phyloP scores from a whole-genome alignment of 1,140 invertebrate genomes.

The Dreissena polymorpha region DNA sequence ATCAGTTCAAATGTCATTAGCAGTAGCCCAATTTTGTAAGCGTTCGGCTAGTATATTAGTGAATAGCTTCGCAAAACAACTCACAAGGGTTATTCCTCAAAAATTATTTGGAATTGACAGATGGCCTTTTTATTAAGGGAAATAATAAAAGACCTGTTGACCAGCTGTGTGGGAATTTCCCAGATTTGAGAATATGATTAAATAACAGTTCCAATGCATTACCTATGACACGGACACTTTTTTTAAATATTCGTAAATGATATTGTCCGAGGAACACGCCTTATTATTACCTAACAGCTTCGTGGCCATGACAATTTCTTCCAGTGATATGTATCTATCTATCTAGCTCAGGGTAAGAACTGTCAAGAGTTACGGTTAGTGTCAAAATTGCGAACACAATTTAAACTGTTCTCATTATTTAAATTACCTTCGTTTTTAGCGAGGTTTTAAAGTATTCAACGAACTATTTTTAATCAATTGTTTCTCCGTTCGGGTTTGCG shows the following conservation, averaged over 20 bases:
- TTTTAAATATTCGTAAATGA: slow-evolving; percentile 10
- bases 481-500: neutral
- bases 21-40: neutral
- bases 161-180: slow-evolving; percentile 1
- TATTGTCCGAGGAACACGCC: neutral
- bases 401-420: neutral
- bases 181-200: slow-evolving; percentile 16
- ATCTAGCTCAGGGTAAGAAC: neutral
- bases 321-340: neutral
- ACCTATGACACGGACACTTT: neutral
- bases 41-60: neutral
- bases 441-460: slow-evolving; percentile 11
- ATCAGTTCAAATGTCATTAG: neutral
- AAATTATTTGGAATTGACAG: slow-evolving; percentile 15
- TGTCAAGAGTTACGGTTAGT: neutral
- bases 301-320: slow-evolving; percentile 1
- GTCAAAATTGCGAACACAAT: neutral
- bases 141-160: slow-evolving; percentile 14
- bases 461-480: neutral
- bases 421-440: neutral
- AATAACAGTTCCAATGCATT: slow-evolving; percentile 3
- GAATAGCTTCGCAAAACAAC: slow-evolving; percentile 31
- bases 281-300: slow-evolving; percentile 19
- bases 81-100: slow-evolving; percentile 14
- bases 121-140: neutral